Evolutionary conservation across 2,888 invertebrate species (phyloP).

Genomic region (Meghimatium bilineatum): DNA sequence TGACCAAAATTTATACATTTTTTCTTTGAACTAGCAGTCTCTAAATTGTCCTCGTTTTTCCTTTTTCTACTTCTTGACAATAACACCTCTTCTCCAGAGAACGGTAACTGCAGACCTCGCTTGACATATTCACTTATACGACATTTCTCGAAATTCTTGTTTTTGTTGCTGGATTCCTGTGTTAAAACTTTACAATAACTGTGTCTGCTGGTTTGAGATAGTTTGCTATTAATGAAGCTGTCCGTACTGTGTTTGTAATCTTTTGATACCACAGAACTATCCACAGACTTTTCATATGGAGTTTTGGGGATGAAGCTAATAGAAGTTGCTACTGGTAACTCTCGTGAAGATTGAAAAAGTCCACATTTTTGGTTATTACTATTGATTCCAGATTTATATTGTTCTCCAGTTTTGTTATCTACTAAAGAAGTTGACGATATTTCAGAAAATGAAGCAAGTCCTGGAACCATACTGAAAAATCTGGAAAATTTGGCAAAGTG

Average conservation of each 20-base stretch:
- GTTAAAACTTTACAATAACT: not conserved
- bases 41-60: not conserved
- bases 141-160: not conserved
- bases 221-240: not conserved
- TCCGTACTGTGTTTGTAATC: slow-evolving; percentile 28
- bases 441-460: slow-evolving; percentile 20
- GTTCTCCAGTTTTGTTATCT: not conserved
- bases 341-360: not conserved
- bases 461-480: slow-evolving; percentile 47
- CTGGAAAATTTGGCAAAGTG: slow-evolving; percentile 50
- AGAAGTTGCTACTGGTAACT: not conserved
- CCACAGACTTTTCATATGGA: not conserved
- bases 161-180: not conserved
- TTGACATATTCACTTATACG: not conserved
- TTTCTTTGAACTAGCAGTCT: not conserved
- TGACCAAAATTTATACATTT: not conserved
- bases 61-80: slow-evolving; percentile 8
- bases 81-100: not conserved
- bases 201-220: not conserved
- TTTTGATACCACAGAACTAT: not conserved
- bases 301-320: not conserved
- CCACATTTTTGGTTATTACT: not conserved
- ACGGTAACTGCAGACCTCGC: not conserved
- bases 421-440: no score
- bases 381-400: not conserved